Base-by-base conservation (phyloP, 1,140 invertebrate species). In the Ptiloglossa arizonensis region DNA sequence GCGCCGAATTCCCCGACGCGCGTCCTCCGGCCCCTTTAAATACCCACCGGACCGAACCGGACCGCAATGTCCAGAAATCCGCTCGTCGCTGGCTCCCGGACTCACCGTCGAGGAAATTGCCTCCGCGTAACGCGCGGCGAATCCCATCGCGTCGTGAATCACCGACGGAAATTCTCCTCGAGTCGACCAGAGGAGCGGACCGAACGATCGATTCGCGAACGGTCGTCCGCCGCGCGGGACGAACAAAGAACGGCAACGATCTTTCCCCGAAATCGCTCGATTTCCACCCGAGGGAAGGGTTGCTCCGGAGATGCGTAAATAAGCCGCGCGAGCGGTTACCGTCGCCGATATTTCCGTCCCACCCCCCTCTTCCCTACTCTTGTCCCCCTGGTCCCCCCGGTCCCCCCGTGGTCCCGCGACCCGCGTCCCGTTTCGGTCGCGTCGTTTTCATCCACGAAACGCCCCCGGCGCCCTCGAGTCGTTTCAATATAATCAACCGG, bases 401-500 rank as follows among this genome's bases (percentile, higher is more conserved):
- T 17, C 13, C 4, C 15, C 19, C 48, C 19, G 48, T 44, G 9
- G 8, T n/a, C 17, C 46, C 17, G 17, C 17, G 17, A 5, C 17
- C 46, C 4, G 6, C 8, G n/a, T 78, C 46, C 50, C 24, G 66
- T 60, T 52, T 72, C 32, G 22, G 38, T 48, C 67, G 41, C 29
- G 57, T 59, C 80, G 60, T 79, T 32, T 60, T 68, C 76, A 41
- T 70, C 69, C 64, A 59, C 44, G 83, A 72, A 74, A 84, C 63
- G 70, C 75, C 78, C 63, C 57, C 76, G 86, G 86, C 88, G 89
- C 89, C 41, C 87, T 85, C 66, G 41, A 69, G 78, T 60, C 69
- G 68, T 86, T 86, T 85, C 82, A 83, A 86, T 86, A 84, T 85
- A 90, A 91, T 90, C 89, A 90, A 88, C 82, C 86, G 83, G 82